Conservation (phyloP, 2,888 invertebrate genomes). For the Ptycholaimellus sp. region DNA sequence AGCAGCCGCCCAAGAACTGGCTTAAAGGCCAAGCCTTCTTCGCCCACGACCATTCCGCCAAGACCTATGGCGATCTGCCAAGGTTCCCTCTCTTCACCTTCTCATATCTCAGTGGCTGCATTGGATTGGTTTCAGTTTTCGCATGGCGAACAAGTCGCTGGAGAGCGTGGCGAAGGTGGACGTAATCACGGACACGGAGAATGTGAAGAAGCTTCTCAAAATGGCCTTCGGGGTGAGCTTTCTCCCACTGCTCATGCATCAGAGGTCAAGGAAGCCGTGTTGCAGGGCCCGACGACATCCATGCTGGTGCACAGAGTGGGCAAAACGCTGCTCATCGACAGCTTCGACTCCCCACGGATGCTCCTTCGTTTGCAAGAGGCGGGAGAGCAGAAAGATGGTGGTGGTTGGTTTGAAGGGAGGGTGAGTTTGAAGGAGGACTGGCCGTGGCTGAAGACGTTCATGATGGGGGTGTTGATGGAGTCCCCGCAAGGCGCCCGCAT, state of each 20-base stretch:
- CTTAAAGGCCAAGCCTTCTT: conserved; percentile 31
- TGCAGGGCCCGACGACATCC: conserved; percentile 37
- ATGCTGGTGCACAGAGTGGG: conserved; percentile 83
- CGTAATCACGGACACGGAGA: conserved; percentile 72
- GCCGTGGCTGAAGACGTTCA: conserved; percentile 64
- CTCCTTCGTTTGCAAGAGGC: conserved; percentile 45
- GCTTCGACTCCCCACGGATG: conserved; percentile 72
- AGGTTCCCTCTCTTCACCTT: not conserved
- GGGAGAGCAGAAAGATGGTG: no score
- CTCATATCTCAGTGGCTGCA: not conserved
- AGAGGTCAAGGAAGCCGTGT: conserved; percentile 10
- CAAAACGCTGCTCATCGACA: conserved; percentile 63
- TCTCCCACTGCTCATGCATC: no score
- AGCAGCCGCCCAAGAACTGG: conserved; percentile 71
- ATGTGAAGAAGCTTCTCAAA: conserved; percentile 69
- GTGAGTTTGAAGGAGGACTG: conserved; percentile 39
- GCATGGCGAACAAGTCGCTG: conserved; percentile 74
- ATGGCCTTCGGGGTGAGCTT: conserved; percentile 49
- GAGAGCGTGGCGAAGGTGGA: conserved; percentile 75
- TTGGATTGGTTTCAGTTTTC: conserved; percentile 43
- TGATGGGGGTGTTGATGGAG: not conserved
- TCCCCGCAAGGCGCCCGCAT: conserved; percentile 16
- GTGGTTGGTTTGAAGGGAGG: no score
- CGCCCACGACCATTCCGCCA: conserved; percentile 4
- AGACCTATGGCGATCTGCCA: no score